Evolutionary conservation across 2,113 vertebrate species (phyloP).

Genomic region (Spilogale gracilis): DNA sequence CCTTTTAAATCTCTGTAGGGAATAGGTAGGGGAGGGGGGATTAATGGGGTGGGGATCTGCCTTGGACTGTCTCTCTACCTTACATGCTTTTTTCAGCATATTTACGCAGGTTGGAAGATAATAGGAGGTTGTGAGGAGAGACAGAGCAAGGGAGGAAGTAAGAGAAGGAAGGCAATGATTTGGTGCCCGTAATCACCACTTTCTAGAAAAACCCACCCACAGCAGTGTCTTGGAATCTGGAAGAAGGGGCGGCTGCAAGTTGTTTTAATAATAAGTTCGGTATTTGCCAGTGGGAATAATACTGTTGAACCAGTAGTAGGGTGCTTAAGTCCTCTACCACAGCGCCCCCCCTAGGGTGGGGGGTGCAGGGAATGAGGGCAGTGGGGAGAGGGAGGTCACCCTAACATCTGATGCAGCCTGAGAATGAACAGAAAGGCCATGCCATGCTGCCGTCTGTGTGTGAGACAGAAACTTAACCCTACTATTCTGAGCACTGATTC

Average conservation of each 20-base stretch:
- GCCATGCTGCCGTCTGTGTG: accelerated
- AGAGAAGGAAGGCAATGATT: neutral
- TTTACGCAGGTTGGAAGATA: neutral
- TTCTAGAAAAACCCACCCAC: neutral
- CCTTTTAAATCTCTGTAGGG: neutral
- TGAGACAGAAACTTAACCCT: neutral
- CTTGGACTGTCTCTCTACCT: neutral
- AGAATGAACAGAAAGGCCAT: neutral
- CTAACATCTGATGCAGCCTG: neutral
- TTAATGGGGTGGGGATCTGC: too few relatives aligned
- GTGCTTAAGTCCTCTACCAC: neutral
- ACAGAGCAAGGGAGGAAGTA: neutral
- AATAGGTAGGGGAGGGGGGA: accelerated
- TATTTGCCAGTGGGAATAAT: neutral
- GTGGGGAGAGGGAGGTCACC: too few relatives aligned
- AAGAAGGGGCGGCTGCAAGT: neutral
- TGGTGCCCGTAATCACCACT: neutral
- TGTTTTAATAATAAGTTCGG: neutral
- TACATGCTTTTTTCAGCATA: neutral
- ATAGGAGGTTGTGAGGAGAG: neutral
- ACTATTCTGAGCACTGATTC: neutral
- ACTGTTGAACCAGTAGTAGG: neutral
- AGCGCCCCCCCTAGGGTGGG: neutral
- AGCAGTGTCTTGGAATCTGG: neutral
- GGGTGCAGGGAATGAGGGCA: accelerated